Conservation (phyloP, 1,140 invertebrate species). For the Bactericera cockerelli region DNA sequence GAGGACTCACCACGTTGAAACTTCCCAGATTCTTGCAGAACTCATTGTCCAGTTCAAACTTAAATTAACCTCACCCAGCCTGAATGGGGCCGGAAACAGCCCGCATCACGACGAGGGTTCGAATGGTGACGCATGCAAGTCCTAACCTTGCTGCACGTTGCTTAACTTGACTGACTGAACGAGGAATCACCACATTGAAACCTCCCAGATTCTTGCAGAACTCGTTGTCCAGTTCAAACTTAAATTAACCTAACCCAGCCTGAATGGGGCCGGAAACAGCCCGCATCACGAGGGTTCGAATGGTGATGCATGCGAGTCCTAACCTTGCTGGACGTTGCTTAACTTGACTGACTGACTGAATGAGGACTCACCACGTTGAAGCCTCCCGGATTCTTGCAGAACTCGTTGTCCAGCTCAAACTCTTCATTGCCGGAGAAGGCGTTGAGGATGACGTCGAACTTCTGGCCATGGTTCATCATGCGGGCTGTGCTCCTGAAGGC, state of each 20-base stretch:
- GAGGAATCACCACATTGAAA: background rate
- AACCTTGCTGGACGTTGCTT: no score
- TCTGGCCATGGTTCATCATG: background rate
- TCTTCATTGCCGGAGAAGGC: background rate
- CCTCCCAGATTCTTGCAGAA: background rate
- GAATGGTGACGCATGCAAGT: no score
- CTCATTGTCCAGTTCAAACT: background rate
- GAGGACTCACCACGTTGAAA: background rate
- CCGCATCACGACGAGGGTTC: no score
- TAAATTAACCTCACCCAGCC: background rate
- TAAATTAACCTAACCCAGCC: background rate
- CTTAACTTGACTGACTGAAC: background rate
- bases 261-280: no score
- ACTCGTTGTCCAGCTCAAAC: background rate
- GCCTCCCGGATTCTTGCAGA: background rate
- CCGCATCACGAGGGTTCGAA: no score
- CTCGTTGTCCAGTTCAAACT: background rate
- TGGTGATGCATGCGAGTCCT: no score
- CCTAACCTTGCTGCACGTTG: no score
- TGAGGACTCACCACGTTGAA: background rate
- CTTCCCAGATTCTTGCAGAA: background rate
- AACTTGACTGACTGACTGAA: background rate
- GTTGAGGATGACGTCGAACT: constrained; percentile 7
- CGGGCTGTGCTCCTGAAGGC: background rate
- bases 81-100: no score